Evolutionary conservation across 2,113 vertebrate genomes (phyloP), one percentile per base, ranked within the genome.

Genomic region (Neolamprologus sp.): DNA sequence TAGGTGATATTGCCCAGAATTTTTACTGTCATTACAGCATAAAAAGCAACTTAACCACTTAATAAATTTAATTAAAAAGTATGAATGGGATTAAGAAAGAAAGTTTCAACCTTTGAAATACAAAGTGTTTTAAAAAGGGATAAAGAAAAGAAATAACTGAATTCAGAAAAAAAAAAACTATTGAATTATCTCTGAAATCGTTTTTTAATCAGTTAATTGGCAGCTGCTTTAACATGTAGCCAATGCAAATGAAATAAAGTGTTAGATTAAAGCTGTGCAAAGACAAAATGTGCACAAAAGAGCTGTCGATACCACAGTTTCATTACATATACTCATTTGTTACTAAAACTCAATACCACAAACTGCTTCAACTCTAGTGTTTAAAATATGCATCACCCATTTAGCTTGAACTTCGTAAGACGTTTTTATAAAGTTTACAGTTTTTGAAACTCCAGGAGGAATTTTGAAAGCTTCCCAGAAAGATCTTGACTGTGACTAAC

Each of bases 141-240:
- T 23, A 28, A 19, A 28, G 37, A 17, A 49, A 75, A 49, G 4
- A 75, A 28, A 75, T 49, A 47, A n/a, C 28, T 51, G 16, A 51
- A 51, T 78, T 78, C 17, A 13, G 45, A 33, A 33, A 33, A 7
- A 12, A 68, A 3, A 1, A 4, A 0, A 0, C 5, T n/a, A 78
- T 3, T 49, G 45, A 28, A 78, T 78, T 78, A 31, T 51, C 73
- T n/a, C 26, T 78, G 26, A 78, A 51, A 78, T 33, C 7, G 2
- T 19, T 78, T 78, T 78, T 49, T 51, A 78, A 78, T n/a, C 26
- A 33, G 26, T 78, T 51, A 49, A 51, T n/a, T 78, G 45, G 17
- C 45, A 51, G 26, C 26, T 78, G 73, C 73, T 78, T 78, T 49
- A 78, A 78, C 47, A 78, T 33, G 7, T 19, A 78, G 73, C 45